phyloP scores from a whole-genome alignment of 2,888 invertebrate genomes.

The Yponomeuta evonymella region DNA sequence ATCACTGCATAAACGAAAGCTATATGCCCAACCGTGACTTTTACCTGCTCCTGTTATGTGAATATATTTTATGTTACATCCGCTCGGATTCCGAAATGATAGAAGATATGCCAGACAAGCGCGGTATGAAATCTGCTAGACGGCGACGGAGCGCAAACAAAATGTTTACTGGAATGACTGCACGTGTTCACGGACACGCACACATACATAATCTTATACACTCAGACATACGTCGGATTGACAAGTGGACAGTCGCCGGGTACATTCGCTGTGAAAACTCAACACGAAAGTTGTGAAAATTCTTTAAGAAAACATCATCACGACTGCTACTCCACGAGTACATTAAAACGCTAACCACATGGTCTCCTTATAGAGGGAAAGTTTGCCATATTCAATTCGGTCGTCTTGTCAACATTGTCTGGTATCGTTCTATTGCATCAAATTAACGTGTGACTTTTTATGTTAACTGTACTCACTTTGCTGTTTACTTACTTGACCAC shows the following conservation, averaged over 20 bases:
- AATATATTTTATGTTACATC: too few relatives aligned
- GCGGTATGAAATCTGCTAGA: conserved; percentile 16
- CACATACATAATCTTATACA: background rate
- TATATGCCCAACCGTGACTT: background rate
- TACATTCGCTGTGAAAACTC: background rate
- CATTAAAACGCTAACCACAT: too few relatives aligned
- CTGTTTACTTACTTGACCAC: background rate
- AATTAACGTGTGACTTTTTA: background rate
- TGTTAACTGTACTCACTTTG: background rate
- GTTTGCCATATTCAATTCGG: too few relatives aligned
- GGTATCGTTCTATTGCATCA: too few relatives aligned
- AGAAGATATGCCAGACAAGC: background rate
- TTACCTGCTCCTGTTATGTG: background rate
- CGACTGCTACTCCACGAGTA: too few relatives aligned
- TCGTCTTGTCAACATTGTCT: too few relatives aligned
- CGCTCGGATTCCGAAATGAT: background rate
- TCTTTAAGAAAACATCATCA: background rate
- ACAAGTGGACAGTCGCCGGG: conserved; percentile 6
- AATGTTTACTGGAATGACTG: conserved; percentile 14
- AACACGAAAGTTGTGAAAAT: background rate
- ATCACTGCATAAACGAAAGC: too few relatives aligned
- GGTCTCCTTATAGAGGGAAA: too few relatives aligned
- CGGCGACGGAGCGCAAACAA: conserved; percentile 42
- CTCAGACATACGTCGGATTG: background rate
- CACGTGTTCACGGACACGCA: conserved; percentile 11